Evolutionary conservation across 2,113 vertebrate genomes (phyloP).

Genomic region (Leptosomus discolor): DNA sequence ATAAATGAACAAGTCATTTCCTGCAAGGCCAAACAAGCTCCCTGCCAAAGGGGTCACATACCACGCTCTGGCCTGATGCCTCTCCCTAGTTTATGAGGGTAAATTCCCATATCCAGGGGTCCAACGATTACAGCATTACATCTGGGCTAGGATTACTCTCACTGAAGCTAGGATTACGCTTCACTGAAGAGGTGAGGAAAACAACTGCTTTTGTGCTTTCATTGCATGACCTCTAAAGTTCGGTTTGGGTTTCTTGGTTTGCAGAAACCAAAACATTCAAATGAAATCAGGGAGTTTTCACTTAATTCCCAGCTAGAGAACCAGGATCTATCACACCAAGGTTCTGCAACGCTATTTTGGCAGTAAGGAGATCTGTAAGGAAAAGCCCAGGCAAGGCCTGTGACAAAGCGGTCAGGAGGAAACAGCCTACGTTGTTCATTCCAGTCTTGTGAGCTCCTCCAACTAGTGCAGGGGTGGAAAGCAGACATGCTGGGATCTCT

Average conservation of each 20-base stretch:
- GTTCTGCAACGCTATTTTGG: background rate
- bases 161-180: background rate
- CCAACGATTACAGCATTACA: background rate
- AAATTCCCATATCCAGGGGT: conserved; percentile 63
- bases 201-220: conserved; percentile 35
- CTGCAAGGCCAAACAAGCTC: conserved; percentile 55
- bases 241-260: conserved; percentile 13
- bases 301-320: conserved; percentile 3
- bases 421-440: background rate
- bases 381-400: background rate
- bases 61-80: conserved; percentile 42
- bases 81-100: conserved; percentile 53
- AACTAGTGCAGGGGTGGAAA: background rate
- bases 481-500: fast-evolving
- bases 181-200: conserved; percentile 35
- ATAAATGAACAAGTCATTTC: conserved; percentile 49
- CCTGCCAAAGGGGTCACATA: conserved; percentile 65
- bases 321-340: background rate
- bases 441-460: background rate
- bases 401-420: background rate
- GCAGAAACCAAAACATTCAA: background rate
- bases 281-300: background rate
- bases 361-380: background rate
- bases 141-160: conserved; percentile 37
- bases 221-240: conserved; percentile 19